Conservation (phyloP, 2,888 invertebrate species). For the Sipha maydis region DNA sequence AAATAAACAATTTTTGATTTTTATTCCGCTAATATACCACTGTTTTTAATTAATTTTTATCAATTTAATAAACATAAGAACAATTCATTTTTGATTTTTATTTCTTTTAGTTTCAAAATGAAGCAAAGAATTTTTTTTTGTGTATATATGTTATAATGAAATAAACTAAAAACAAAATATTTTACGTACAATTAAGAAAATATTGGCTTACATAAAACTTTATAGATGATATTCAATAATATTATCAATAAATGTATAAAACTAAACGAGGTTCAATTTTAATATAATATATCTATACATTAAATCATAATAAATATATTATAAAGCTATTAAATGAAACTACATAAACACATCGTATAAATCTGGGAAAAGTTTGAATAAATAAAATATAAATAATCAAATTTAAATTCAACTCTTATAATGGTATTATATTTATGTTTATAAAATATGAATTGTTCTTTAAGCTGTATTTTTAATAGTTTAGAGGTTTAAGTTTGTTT, state of each 20-base stretch:
- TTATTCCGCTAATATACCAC: too few species aligned
- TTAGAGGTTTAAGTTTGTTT: not conserved
- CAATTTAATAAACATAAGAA: too few species aligned
- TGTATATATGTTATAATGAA: too few species aligned
- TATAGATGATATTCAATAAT: not conserved
- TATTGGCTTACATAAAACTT: too few species aligned
- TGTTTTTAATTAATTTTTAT: too few species aligned
- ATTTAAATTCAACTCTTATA: not conserved
- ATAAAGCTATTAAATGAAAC: not conserved
- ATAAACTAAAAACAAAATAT: too few species aligned
- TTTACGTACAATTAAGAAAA: too few species aligned
- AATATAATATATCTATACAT: not conserved
- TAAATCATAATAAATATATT: not conserved
- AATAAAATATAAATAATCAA: not conserved
- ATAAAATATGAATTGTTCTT: not conserved
- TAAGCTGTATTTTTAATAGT: not conserved
- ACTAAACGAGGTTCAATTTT: not conserved
- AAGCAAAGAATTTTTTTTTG: too few species aligned
- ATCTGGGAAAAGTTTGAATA: not conserved
- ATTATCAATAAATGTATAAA: not conserved
- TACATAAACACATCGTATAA: not conserved
- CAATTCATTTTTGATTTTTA: too few species aligned
- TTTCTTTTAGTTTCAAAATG: too few species aligned
- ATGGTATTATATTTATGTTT: not conserved
- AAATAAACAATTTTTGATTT: too few species aligned